Base-by-base conservation (phyloP, 2,888 invertebrate genomes). In the Pyrrhosoma nymphula region DNA sequence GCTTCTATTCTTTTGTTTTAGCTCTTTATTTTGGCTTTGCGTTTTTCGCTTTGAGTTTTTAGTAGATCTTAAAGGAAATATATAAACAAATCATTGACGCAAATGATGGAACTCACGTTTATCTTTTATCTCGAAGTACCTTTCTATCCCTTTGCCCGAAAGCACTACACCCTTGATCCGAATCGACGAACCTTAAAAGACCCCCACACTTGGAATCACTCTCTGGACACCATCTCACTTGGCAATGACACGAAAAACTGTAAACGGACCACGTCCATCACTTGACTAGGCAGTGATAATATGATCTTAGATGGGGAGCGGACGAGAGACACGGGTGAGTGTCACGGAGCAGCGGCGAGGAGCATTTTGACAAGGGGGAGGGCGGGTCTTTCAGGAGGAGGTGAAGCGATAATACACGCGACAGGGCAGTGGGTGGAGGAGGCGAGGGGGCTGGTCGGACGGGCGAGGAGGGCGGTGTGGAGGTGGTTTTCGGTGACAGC, bases 401-500 rank as follows among this genome's bases (percentile, higher is more conserved):
- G 39, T n/a, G 47, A 26, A 89, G 89, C 89, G 47, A 89, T 89
- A 89, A 89, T 60, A 20, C 18, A n/a, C 26, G 16, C n/a, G 89
- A 55, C 89, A 89, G 89, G 89, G 47, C 18, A 35, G 35, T 88
- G 18, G 47, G 47, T 47, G 35, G 88, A 26, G 30, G 88, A 39
- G 55, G 18, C 16, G 47, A 0, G 89, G 26, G 55, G 26, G 26
- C 12, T 4, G n/a, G n/a, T n/a, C n/a, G n/a, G n/a, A n/a, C 35
- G 20, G 55, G 12, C 14, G n/a, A 0, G 89, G 20, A 55, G n/a
- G 35, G 12, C 20, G 63, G 69, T 56, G 69, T 56, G 35, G 60
- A 14, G 8, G 56, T 30, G 56, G 91, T 35, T 91, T 91, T 91
- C 60, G 91, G 35, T 60, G 91, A 91, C 91, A 91, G 91, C 56